Evolutionary conservation across 2,113 vertebrate genomes (phyloP), one percentile per base, ranked within the genome.

Genomic region (Pollimyrus isidori): DNA sequence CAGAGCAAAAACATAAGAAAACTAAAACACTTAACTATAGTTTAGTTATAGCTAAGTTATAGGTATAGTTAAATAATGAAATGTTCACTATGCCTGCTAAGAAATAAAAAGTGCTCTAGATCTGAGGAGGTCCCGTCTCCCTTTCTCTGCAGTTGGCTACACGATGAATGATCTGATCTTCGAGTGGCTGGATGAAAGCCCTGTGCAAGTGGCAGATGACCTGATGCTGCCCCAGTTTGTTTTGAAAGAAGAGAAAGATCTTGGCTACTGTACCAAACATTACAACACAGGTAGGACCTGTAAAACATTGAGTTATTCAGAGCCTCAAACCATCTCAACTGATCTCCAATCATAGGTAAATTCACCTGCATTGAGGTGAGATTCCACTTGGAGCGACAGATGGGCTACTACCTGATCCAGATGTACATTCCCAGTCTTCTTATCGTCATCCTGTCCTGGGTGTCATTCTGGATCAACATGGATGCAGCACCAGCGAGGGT

Each of bases 231-330:
- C 97, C 0, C 98, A 99, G 94, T 99, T 99, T 93, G 96, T 98
- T 91, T 95, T 99, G 89, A 96, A 96, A 88, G 96, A 98, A 90
- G 97, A 98, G 92, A 97, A 98, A 92, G 97, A 98, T 91, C 95
- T 98, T 52, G 97, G 97, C 88, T 98, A 98, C 76, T 99, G 97
- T 94, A 99, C 98, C 92, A 99, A 99, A 91, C 92, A 97, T 93
- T 98, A 99, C 93, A 99, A 99, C 94, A 99, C 98, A 94, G 98
- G 98, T 98, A 48, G 26, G 30, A 50, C n/a, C 62, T 30, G 26
- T 89, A 62, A 2, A 48, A 17, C 4, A 19, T 7, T 17, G 13
- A 17, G 19, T 13, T 39, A 49, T 26, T 21, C 23, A n/a, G 83
- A 49, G 46, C 48, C 42, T 82, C 42, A 23, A 23, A 45, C 76